Base-by-base conservation (phyloP, 2,797 vertebrate genomes). In the Thunnus albacares region DNA sequence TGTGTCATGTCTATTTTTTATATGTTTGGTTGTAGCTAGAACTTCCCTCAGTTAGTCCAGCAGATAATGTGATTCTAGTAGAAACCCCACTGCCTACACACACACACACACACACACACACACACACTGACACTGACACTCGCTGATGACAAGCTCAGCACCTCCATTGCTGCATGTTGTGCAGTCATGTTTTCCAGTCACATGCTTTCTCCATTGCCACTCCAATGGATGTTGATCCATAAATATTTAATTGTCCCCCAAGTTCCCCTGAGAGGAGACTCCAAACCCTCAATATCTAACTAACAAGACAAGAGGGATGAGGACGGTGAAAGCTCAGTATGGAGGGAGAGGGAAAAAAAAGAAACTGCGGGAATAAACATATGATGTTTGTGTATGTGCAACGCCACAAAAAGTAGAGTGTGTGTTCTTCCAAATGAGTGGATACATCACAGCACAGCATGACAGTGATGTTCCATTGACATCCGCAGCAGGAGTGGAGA, bases 221-320 rank as follows among this genome's bases (percentile, higher is more conserved):
- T 85, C 87, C 76, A 90, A 92, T 90, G 88, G 85, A 93, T 90
- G 86, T 87, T 92, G 92, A 92, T 88, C 90, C 90, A 92, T 92
- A 90, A 92, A 92, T 92, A 93, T 93, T 93, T 92, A 92, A 93
- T 93, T 93, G 87, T 66, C 61, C 68, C 56, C 69, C 70, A 22
- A 38, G 77, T 67, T 62, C 83, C 83, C 79, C 74, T 3, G 51
- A 80, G 87, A 85, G 77, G 80, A 77, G 56, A 68, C 53, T 77
- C 72, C 52, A 57, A 84, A 83, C 76, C 67, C 79, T 88, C 83
- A 47, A 86, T 82, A 85, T 86, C 80, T 87, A 79, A 89, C 76
- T 85, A 91, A 91, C 75, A 66, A 86, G 83, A 80, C 62, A 4
- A 43, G 51, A 58, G 58, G 56, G 38, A 62, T 9, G 24, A 13